Conservation (phyloP, 2,888 invertebrate genomes). For the Chrysomela aeneicollis region DNA sequence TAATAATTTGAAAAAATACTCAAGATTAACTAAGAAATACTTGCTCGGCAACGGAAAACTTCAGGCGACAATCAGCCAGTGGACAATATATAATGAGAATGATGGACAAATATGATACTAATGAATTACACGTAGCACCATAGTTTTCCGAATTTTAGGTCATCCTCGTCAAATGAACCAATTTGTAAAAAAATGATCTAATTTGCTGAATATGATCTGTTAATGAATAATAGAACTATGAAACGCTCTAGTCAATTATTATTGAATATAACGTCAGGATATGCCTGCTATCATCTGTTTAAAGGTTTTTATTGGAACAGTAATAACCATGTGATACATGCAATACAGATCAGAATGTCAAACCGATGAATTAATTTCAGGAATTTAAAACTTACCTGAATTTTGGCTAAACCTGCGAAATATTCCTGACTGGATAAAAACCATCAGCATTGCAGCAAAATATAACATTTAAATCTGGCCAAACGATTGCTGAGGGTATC, state of each 20-base stretch:
- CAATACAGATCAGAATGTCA: not conserved
- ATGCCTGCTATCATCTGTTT: not conserved
- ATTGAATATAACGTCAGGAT: constrained; percentile 16
- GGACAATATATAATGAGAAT: too few species aligned
- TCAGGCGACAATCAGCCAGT: too few species aligned
- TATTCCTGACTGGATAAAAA: constrained; percentile 24
- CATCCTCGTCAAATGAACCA: constrained; percentile 9
- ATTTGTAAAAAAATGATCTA: constrained; percentile 1
- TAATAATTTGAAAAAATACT: too few species aligned
- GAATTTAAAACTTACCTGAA: constrained; percentile 4
- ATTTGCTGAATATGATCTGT: not conserved
- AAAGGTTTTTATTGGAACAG: not conserved
- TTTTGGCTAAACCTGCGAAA: constrained; percentile 14
- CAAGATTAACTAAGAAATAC: too few species aligned
- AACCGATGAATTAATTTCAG: not conserved
- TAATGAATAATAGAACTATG: constrained; percentile 8
- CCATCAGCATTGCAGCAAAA: constrained; percentile 20
- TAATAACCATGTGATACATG: not conserved
- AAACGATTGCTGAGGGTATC: constrained; percentile 20
- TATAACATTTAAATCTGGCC: constrained; percentile 17
- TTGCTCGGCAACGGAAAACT: too few species aligned
- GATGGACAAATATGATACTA: too few species aligned
- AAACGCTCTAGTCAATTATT: constrained; percentile 15
- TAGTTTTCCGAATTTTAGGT: constrained; percentile 16
- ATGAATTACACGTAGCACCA: not conserved